phyloP scores from a whole-genome alignment of 2,888 invertebrate genomes.

The Arge pagana region DNA sequence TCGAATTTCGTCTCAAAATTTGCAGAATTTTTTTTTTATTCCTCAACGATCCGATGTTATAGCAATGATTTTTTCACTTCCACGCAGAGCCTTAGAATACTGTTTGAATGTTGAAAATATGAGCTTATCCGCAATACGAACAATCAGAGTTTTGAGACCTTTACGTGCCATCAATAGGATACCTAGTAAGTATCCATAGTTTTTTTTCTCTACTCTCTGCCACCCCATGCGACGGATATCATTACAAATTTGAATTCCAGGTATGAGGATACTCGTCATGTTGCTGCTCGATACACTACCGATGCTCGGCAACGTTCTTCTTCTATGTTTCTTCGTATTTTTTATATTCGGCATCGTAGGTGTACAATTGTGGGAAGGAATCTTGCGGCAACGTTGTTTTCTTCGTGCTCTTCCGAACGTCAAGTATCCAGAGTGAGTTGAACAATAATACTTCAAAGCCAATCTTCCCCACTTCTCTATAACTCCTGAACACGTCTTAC shows the following conservation, averaged over 20 bases:
- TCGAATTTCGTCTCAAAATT: too few relatives aligned
- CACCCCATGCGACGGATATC: conserved; percentile 9
- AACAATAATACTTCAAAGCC: conserved; percentile 35
- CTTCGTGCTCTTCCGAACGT: conserved; percentile 73
- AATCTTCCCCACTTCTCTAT: conserved; percentile 48
- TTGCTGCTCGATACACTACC: conserved; percentile 96
- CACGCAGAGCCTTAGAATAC: conserved; percentile 80
- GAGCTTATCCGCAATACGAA: conserved; percentile 97
- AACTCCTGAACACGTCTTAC: too few relatives aligned
- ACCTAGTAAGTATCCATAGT: conserved; percentile 81
- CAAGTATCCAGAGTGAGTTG: conserved; percentile 77
- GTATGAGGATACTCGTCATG: conserved; percentile 99
- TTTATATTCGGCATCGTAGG: conserved; percentile 99
- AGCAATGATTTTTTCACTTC: conserved; percentile 4
- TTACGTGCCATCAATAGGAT: conserved; percentile 98
- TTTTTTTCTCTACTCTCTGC: background rate
- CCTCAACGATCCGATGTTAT: background rate
- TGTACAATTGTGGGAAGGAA: conserved; percentile 99
- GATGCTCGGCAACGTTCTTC: conserved; percentile 98
- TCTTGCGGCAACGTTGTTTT: conserved; percentile 92
- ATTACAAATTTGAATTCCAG: conserved; percentile 62
- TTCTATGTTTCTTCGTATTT: conserved; percentile 99
- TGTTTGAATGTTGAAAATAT: conserved; percentile 95
- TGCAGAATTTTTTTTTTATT: background rate
- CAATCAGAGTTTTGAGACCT: conserved; percentile 95